A percentile compares a stretch with the other conserved stretches of the same genome.
Conservation (phyloP, 1,140 invertebrate genomes). For the Cyclargus thomasi region DNA sequence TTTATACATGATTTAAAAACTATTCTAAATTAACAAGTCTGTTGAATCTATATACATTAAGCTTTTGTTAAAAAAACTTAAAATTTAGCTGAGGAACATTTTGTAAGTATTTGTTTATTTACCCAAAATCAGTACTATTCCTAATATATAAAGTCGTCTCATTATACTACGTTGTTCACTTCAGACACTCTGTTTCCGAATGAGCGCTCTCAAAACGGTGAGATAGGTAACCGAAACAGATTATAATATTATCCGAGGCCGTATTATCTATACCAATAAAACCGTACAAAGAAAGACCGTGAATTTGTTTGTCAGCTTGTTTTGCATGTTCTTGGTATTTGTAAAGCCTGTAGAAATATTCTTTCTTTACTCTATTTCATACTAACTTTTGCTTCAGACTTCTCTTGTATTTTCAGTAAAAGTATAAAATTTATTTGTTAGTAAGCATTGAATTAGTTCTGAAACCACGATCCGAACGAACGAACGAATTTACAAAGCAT, state of each 20-base stretch:
- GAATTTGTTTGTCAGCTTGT: not conserved
- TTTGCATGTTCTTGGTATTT: not conserved
- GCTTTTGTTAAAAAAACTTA: too few species aligned
- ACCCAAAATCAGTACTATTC: constrained; percentile 1
- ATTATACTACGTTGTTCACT: constrained; percentile 3
- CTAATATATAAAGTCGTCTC: not conserved
- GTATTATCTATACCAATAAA: constrained; percentile 13
- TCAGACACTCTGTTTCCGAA: not conserved
- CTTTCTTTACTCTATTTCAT: too few species aligned
- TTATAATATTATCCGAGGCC: constrained; percentile 4
- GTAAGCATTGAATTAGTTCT: too few species aligned
- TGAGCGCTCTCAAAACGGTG: not conserved
- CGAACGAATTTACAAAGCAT: too few species aligned
- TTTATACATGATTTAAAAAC: not conserved
- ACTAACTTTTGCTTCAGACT: too few species aligned
- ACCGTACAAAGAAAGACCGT: not conserved
- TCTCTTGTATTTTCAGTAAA: too few species aligned
- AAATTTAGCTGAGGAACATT: not conserved
- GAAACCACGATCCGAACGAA: too few species aligned
- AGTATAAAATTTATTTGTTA: too few species aligned
- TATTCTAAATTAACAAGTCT: too few species aligned
- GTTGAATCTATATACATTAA: too few species aligned
- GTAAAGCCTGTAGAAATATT: not conserved
- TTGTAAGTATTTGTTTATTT: not conserved
- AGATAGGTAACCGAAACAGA: not conserved